Evolutionary conservation across 2,113 vertebrate species (phyloP).

Genomic region (Dryoscopus gambensis): DNA sequence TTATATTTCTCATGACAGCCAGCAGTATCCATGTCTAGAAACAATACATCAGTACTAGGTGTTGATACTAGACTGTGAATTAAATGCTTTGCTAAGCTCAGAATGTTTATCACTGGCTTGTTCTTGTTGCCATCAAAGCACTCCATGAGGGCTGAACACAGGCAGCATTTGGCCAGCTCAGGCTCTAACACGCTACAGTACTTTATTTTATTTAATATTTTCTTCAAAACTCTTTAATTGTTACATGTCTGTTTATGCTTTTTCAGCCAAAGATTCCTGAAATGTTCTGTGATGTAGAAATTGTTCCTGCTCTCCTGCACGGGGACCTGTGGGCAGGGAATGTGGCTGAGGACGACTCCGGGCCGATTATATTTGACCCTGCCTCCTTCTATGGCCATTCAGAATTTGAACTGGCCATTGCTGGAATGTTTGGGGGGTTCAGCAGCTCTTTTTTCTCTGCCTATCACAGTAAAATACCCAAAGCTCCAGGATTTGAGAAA

Average conservation of each 20-base stretch:
- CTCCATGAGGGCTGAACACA: neutral
- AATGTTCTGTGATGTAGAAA: constrained; percentile 77
- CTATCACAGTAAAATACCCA: constrained; percentile 87
- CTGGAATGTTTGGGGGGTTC: constrained; percentile 90
- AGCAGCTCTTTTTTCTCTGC: constrained; percentile 82
- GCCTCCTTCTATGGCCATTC: constrained; percentile 92
- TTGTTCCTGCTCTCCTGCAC: constrained; percentile 83
- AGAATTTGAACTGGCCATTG: constrained; percentile 86
- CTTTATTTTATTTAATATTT: neutral
- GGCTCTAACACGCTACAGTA: neutral
- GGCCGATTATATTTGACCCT: constrained; percentile 90
- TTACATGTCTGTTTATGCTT: neutral
- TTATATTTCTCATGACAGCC: neutral
- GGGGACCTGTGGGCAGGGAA: constrained; percentile 90
- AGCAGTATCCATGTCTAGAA: neutral
- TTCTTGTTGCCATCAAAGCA: neutral
- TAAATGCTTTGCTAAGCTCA: neutral
- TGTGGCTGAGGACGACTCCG: constrained; percentile 73
- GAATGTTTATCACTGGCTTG: neutral
- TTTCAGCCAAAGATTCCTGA: constrained; percentile 83
- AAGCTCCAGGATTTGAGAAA: constrained; percentile 82
- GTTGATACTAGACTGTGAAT: neutral
- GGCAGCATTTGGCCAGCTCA: neutral
- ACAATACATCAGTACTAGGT: neutral
- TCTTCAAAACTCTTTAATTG: neutral